phyloP scores from a whole-genome alignment of 2,888 invertebrate genomes.

The Gisinianus flammeolus region DNA sequence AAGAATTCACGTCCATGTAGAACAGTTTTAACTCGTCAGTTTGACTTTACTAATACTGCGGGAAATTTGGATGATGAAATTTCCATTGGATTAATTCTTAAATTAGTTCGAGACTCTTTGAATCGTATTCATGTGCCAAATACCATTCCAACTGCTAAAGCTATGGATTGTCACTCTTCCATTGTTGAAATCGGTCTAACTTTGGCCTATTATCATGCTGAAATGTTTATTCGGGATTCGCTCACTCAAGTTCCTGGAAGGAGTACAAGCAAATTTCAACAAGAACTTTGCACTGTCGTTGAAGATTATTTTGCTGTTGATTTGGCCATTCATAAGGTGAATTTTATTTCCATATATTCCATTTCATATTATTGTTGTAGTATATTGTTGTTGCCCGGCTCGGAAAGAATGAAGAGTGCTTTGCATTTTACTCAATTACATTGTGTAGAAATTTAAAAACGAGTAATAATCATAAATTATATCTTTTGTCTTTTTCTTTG shows the following conservation, averaged over 20 bases:
- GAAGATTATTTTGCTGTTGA: slow-evolving; percentile 36
- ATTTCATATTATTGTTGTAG: neutral
- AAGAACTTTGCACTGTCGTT: slow-evolving; percentile 20
- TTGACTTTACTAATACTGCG: slow-evolving; percentile 38
- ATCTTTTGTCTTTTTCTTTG: slow-evolving; percentile 17
- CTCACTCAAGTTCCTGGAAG: neutral
- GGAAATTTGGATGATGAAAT: slow-evolving; percentile 47
- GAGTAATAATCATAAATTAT: neutral
- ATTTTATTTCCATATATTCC: neutral
- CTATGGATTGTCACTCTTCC: slow-evolving; percentile 29
- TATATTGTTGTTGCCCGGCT: neutral
- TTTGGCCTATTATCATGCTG: slow-evolving; percentile 48
- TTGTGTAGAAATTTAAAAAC: too few species aligned
- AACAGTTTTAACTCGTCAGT: slow-evolving; percentile 42
- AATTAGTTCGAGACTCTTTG: slow-evolving; percentile 47
- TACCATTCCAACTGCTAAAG: slow-evolving; percentile 20
- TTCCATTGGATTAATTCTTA: slow-evolving; percentile 51
- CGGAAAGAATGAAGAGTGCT: neutral
- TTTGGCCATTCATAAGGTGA: slow-evolving; percentile 31
- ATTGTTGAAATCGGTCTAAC: slow-evolving; percentile 54
- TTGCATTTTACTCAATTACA: neutral
- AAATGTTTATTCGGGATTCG: slow-evolving; percentile 41
- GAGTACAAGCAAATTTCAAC: slow-evolving; percentile 8
- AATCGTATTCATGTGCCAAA: slow-evolving; percentile 39
- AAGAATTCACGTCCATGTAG: slow-evolving; percentile 23